These are phyloP conservation scores for Drosophila lini DNA, from an alignment of 1,140 invertebrate species.

Conservation along the genomic window DNA sequence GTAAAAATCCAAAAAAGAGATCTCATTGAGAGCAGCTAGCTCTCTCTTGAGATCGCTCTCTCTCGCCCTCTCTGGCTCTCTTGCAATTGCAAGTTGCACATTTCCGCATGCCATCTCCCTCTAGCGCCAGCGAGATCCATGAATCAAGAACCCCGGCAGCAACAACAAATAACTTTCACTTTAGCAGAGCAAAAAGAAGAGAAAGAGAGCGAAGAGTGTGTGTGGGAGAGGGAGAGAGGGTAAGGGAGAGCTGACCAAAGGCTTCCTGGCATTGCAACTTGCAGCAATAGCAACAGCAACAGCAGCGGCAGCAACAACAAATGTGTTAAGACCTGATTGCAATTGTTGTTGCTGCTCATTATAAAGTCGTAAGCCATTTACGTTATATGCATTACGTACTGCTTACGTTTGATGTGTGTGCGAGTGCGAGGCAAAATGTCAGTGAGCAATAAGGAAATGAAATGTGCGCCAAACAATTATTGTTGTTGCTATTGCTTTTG, in stretches of 20 bases:
- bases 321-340: slow-evolving; percentile 43
- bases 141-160: slow-evolving; percentile 42
- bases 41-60: slow-evolving; percentile 15
- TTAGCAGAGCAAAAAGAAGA: slow-evolving; percentile 23
- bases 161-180: slow-evolving; percentile 59
- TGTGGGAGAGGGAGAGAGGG: neutral
- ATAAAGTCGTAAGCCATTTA: slow-evolving; percentile 76
- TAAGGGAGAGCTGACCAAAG: slow-evolving; percentile 29
- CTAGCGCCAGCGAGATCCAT: slow-evolving; percentile 23
- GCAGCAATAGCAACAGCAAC: slow-evolving; percentile 19
- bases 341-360: slow-evolving; percentile 60
- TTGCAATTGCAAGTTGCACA: slow-evolving; percentile 56
- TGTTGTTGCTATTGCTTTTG: slow-evolving; percentile 44
- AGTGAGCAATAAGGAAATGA: slow-evolving; percentile 83
- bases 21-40: slow-evolving; percentile 24
- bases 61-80: slow-evolving; percentile 10
- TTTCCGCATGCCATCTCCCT: slow-evolving; percentile 56
- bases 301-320: slow-evolving; percentile 36
- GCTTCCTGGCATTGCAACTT: slow-evolving; percentile 59
- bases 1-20: neutral
- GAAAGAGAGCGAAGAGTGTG: slow-evolving; percentile 1
- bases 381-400: slow-evolving; percentile 39
- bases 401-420: slow-evolving; percentile 28
- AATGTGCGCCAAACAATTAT: slow-evolving; percentile 82
- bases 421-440: slow-evolving; percentile 69